Evolutionary conservation across 2,797 vertebrate species (phyloP), one percentile per base, ranked within the genome.

Genomic region (Odontamblyopus lacepedii): DNA sequence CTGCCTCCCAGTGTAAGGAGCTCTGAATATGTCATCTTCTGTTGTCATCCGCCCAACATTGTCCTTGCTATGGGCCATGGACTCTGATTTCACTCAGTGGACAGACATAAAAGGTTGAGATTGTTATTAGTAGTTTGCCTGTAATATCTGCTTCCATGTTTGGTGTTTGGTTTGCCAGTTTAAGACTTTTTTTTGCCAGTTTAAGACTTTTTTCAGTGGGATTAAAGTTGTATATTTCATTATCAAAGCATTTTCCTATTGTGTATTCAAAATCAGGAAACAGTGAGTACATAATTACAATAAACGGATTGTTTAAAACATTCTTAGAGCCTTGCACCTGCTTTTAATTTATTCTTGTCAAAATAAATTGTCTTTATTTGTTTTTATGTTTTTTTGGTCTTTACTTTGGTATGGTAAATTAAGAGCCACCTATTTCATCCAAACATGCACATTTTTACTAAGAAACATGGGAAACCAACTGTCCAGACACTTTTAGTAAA

Each of bases 21-120:
- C 15, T 8, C 38, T 41, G n/a, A 23, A 27, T 48, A 4, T 67
- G 63, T 29, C 64, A 16, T 64, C 8, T 70, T 57, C 62, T 26
- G 62, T 41, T 68, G 8, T 13, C 15, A 15, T 4, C 55, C 67
- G 50, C 38, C 32, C 30, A 38, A 78, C n/a, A 60, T 63, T 74
- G n/a, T 32, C 69, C 73, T 13, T 3, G 6, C 65, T 66, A 38
- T 5, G n/a, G 57, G 68, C 35, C 16, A 62, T 32, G 44, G 18
- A 44, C 53, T 60, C 16, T 19, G 23, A 32, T 68, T 27, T 38
- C 44, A 70, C 27, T 68, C 74, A 69, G 53, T 44, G 7, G 9
- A 77, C 61, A 48, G 38, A 77, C 15, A n/a, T 44, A 50, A 53
- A 55, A 51, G 63, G 9, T 66, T 50, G 23, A 6, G 8, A 66